These are phyloP conservation scores for Ophraella communa DNA, from an alignment of 2,888 invertebrate genomes.

Conservation along the genomic window DNA sequence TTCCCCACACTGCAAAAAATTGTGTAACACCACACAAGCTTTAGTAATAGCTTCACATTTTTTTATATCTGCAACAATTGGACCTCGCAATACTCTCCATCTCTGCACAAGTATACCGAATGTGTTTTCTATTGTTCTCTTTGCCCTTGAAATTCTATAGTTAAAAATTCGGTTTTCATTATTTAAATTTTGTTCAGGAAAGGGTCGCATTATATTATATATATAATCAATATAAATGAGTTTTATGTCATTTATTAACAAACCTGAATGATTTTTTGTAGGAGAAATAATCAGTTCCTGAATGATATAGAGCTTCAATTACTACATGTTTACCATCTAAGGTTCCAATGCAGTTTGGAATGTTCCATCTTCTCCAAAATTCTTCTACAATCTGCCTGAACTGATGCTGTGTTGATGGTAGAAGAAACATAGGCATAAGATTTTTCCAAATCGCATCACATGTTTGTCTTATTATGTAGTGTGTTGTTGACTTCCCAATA, in stretches of 20 bases:
- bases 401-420: background rate
- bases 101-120: conserved; percentile 13
- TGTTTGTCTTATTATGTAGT: conserved; percentile 38
- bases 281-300: no score
- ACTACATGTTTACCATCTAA: conserved; percentile 48
- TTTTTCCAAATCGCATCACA: conserved; percentile 40
- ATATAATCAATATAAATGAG: no score
- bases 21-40: conserved; percentile 35
- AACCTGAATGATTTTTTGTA: no score
- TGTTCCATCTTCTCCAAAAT: conserved; percentile 30
- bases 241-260: no score
- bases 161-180: conserved; percentile 5
- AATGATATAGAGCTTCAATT: conserved; percentile 30
- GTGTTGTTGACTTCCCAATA: conserved; percentile 42
- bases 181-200: background rate
- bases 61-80: conserved; percentile 14
- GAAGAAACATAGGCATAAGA: background rate
- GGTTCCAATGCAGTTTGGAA: conserved; percentile 43
- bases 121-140: conserved; percentile 18
- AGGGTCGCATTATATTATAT: conserved; percentile 6
- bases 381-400: conserved; percentile 4
- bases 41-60: conserved; percentile 15
- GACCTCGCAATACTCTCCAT: conserved; percentile 18
- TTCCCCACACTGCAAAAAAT: background rate
- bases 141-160: conserved; percentile 15